phyloP scores from a whole-genome alignment of 2,113 vertebrate species.

The Athene cunicularia region DNA sequence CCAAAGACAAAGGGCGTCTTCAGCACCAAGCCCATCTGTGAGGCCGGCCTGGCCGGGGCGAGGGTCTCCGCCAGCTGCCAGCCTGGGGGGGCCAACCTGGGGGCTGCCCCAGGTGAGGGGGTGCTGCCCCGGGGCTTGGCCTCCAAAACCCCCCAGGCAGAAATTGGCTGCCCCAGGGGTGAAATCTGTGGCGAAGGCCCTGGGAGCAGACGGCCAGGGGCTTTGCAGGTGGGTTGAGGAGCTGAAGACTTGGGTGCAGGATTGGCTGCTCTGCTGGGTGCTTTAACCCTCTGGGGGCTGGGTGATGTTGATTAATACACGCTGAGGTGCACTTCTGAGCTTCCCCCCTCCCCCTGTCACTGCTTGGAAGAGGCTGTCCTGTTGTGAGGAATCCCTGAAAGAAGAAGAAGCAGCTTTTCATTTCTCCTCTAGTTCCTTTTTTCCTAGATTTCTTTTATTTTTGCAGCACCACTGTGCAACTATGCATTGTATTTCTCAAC shows the following conservation, averaged over 20 bases:
- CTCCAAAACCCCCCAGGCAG: rapidly evolving
- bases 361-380: slow-evolving; percentile 86
- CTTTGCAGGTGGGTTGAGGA: slow-evolving; percentile 72
- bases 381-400: slow-evolving; percentile 67
- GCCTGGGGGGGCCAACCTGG: not conserved
- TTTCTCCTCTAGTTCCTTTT: slow-evolving; percentile 66
- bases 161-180: not conserved
- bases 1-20: slow-evolving; percentile 83
- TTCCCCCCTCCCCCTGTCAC: slow-evolving; percentile 70
- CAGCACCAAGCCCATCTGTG: slow-evolving; percentile 65
- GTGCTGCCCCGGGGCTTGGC: not conserved
- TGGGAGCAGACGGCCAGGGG: not conserved
- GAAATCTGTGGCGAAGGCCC: not conserved
- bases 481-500: slow-evolving; percentile 96
- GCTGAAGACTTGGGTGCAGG: slow-evolving; percentile 72
- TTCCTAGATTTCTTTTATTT: slow-evolving; percentile 66
- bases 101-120: not conserved
- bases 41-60: not conserved
- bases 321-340: slow-evolving; percentile 87
- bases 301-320: slow-evolving; percentile 86
- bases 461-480: slow-evolving; percentile 90
- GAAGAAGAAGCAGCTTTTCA: slow-evolving; percentile 62
- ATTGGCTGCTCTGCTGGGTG: slow-evolving; percentile 86
- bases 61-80: not conserved
- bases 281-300: slow-evolving; percentile 81